Percentiles rank a stretch among this genome's conserved stretches.
Conservation (phyloP, 1,140 invertebrate species). For the Homarus americanus region DNA sequence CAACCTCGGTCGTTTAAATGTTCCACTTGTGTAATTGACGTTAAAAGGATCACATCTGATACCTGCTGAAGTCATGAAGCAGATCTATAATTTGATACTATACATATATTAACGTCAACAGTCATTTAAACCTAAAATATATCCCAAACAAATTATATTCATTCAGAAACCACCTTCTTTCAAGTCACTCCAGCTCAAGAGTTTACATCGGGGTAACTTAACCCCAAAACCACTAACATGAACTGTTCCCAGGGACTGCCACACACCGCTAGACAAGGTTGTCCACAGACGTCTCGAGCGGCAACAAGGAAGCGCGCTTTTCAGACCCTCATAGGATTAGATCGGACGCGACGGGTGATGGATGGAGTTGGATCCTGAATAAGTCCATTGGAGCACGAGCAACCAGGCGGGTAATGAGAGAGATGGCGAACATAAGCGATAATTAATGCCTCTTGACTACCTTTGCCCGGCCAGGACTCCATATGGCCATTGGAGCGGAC, state of each 20-base stretch:
- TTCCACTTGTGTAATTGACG: no score
- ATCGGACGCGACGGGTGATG: constrained; percentile 12
- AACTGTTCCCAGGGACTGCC: not conserved
- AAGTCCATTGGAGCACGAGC: not conserved
- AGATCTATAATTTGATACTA: no score
- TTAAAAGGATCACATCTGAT: no score
- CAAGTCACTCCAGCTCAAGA: no score
- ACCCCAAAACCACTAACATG: not conserved
- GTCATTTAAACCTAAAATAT: no score
- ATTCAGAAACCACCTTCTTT: no score
- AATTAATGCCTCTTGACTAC: constrained; percentile 8
- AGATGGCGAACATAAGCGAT: constrained; percentile 37
- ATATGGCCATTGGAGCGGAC: not conserved
- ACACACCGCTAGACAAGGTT: not conserved
- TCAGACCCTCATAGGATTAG: constrained; percentile 18
- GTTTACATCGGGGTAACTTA: no score
- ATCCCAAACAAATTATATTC: no score
- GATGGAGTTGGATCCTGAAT: constrained; percentile 28
- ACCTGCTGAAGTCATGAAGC: no score
- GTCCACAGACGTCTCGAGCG: not conserved
- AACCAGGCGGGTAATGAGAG: constrained; percentile 33
- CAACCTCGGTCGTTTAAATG: no score
- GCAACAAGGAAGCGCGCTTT: not conserved
- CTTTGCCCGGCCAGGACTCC: not conserved
- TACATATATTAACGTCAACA: no score